Conservation (phyloP, 2,888 invertebrate species). For the Gastracanthus pulcherrimus region DNA sequence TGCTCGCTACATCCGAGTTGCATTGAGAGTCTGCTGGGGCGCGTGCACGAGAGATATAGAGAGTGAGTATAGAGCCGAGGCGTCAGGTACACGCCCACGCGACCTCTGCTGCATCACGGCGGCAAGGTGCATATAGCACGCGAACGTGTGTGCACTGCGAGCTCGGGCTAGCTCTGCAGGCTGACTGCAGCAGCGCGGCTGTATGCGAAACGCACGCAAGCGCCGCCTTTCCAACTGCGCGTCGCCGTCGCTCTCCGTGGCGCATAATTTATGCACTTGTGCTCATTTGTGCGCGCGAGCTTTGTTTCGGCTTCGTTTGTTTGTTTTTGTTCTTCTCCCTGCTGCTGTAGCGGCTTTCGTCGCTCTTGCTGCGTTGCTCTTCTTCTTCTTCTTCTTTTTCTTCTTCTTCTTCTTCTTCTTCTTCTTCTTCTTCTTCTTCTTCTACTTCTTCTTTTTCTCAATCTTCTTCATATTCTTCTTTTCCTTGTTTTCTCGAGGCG, state of each 20-base stretch:
- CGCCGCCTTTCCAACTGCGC: neutral
- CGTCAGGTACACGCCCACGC: constrained; percentile 35
- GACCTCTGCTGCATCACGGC: constrained; percentile 12
- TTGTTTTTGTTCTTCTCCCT: neutral
- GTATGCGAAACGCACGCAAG: constrained; percentile 1
- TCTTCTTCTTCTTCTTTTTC: neutral
- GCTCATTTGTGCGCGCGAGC: constrained; percentile 6
- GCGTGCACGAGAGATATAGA: too few relatives aligned
- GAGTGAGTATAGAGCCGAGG: constrained; percentile 3
- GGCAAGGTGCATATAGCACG: neutral
- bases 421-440: too few relatives aligned
- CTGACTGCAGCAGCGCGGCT: too few relatives aligned
- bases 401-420: neutral
- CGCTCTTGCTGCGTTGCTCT: neutral
- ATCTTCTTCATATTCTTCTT: too few relatives aligned
- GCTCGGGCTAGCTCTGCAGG: too few relatives aligned
- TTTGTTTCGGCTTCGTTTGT: neutral
- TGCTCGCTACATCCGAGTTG: neutral
- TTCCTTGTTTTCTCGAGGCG: too few relatives aligned
- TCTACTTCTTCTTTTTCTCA: too few relatives aligned
- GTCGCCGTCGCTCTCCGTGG: neutral
- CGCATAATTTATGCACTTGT: constrained; percentile 5
- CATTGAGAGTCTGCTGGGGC: too few relatives aligned
- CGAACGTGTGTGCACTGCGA: too few relatives aligned
- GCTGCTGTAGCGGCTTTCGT: neutral